Base-by-base conservation (phyloP, 2,888 invertebrate species). In the Chymomyza amoena region DNA sequence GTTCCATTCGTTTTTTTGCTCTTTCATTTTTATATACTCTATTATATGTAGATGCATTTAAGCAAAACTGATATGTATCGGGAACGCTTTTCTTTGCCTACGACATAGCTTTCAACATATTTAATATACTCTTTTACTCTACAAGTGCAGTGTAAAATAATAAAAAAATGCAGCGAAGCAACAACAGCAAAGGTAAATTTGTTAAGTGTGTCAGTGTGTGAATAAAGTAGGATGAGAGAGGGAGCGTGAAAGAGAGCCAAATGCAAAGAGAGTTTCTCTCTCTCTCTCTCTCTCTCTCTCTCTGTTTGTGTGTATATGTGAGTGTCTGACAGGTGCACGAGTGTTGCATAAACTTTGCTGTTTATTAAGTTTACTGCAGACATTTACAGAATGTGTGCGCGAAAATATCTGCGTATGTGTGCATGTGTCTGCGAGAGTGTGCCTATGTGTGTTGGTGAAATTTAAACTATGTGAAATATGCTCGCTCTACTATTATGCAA, bases 361-460 rank as follows among this genome's bases (percentile, higher is more conserved):
- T 83, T 84, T 87, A 86, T 86, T 83, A 87, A 87, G 82, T 85
- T 83, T 72, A 72, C 45, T 39, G 25, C 25, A 57, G 51, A 64
- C 51, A 64, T 13, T 51, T 50, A 20, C 25, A 18, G 9, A 25
- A 9, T 32, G 7, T 32, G 32, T 32, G 32, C 25, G 62, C 50
- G 36, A 9, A 36, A 64, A 61, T 51, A 25, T 32, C n/a, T 32
- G 32, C 1, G 32, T 32, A 6, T 32, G 32, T 64, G 13, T 16
- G 54, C 6, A 3, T 32, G 32, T 32, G 32, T 4, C 32, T 36
- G 62, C 50, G 36, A 7, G 45, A 64, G 63, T 51, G 32, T 39
- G n/a, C n/a, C n/a, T n/a, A 9, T 64, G 13, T 18, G 54, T 51
- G 25, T 45, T 13, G 68, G 13, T 18, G 54, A n/a, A n/a, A 50